These are phyloP conservation scores for Meandrina meandrites DNA, from an alignment of 92 coral and sea anemone species.

Conservation along the genomic window DNA sequence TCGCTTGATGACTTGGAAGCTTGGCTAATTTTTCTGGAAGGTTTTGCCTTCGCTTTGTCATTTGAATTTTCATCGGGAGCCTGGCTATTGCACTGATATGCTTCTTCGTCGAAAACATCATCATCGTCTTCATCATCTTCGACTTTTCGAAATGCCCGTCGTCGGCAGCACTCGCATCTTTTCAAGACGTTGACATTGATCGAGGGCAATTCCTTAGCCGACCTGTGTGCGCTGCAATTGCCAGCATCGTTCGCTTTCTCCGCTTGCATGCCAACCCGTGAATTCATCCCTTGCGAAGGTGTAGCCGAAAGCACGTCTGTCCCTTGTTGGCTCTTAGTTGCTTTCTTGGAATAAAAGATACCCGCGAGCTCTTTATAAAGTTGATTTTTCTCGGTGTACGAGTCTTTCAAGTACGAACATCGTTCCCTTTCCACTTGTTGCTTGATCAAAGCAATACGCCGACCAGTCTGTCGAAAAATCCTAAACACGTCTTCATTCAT, in stretches of 20 bases:
- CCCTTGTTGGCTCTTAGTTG: neutral
- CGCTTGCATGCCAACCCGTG: neutral
- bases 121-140: constrained; percentile 51
- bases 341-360: constrained; percentile 36
- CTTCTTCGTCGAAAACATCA: constrained; percentile 37
- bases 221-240: constrained; percentile 42
- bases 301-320: neutral
- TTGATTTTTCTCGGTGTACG: constrained; percentile 71
- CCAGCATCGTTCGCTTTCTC: constrained; percentile 1
- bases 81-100: constrained; percentile 18
- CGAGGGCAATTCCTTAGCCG: constrained; percentile 48
- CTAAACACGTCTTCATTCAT: constrained; percentile 86
- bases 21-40: neutral
- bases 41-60: neutral
- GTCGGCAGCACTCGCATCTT: constrained; percentile 80
- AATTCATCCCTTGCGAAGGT: neutral
- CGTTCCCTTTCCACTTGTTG: constrained; percentile 72
- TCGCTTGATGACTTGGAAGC: neutral
- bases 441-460: constrained; percentile 60
- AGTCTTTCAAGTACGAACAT: constrained; percentile 62
- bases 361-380: constrained; percentile 78
- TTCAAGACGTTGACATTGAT: constrained; percentile 69
- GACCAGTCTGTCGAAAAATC: constrained; percentile 79
- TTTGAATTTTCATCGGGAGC: neutral
- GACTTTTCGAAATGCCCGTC: constrained; percentile 58